Conservation (phyloP, 2,113 vertebrate species). For the Rallus limicola region DNA sequence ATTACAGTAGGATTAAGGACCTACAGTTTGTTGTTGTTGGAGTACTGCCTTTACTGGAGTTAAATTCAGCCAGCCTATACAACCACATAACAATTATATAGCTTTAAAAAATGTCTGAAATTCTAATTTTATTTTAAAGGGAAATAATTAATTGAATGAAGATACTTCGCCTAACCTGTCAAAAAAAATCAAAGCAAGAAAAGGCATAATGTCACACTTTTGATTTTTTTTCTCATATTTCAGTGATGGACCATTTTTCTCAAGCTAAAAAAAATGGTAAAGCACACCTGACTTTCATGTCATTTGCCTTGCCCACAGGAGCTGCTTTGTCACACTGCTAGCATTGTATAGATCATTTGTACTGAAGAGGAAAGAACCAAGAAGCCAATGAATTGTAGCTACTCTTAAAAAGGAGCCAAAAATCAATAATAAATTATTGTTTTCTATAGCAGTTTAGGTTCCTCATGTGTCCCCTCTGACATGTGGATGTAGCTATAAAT, state of each 20-base stretch:
- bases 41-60: neutral
- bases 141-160: neutral
- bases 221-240: conserved; percentile 11
- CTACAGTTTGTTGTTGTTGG: neutral
- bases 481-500: conserved; percentile 74
- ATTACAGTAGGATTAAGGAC: neutral
- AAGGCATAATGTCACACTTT: neutral
- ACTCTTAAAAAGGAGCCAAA: conserved; percentile 66
- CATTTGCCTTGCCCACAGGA: conserved; percentile 34
- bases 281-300: neutral
- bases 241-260: neutral
- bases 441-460: conserved; percentile 63
- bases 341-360: conserved; percentile 39
- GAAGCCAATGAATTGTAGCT: conserved; percentile 64
- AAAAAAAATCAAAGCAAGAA: neutral
- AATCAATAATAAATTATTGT: conserved; percentile 82
- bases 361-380: conserved; percentile 17
- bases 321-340: neutral
- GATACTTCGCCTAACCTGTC: neutral
- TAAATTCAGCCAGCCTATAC: neutral
- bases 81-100: neutral
- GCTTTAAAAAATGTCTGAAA: neutral
- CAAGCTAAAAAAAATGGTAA: neutral
- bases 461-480: conserved; percentile 60
- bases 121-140: neutral